Percentiles rank a stretch among this genome's conserved stretches.
These are phyloP conservation scores for Rapana venosa DNA, from an alignment of 2,888 invertebrate genomes.

Conservation along the genomic window DNA sequence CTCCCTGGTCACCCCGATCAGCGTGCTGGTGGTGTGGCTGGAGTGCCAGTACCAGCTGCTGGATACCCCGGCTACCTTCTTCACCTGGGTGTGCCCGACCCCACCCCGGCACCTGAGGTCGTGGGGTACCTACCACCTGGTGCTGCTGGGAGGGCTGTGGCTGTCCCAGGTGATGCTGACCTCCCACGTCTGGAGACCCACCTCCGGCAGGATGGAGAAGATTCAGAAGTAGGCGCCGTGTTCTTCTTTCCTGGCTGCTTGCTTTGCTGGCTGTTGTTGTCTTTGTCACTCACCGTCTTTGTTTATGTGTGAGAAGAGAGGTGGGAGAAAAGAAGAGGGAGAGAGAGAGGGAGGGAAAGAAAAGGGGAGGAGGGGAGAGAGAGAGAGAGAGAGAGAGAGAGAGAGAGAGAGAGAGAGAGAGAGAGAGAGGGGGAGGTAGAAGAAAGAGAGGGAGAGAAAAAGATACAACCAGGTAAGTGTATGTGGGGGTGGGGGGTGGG, in stretches of 20 bases:
- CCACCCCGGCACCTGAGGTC: not conserved
- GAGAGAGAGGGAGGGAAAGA: conserved; percentile 34
- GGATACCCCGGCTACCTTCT: conserved; percentile 54
- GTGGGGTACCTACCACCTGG: conserved; percentile 56
- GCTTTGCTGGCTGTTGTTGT: no score
- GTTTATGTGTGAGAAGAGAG: not conserved
- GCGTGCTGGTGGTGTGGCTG: conserved; percentile 62
- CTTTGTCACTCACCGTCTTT: no score
- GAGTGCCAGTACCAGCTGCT: conserved; percentile 59
- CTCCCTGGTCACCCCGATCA: conserved; percentile 76
- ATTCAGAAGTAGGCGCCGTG: conserved; percentile 63
- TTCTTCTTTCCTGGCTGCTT: not conserved
- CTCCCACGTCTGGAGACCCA: conserved; percentile 72
- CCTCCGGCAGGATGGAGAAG: conserved; percentile 69
- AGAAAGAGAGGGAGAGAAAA: not conserved
- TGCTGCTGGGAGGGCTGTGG: conserved; percentile 65
- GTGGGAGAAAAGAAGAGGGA: conserved; percentile 32
- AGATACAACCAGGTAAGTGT: no score
- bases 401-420: conserved; percentile 25
- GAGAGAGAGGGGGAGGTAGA: not conserved
- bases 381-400: conserved; percentile 20
- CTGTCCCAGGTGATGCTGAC: conserved; percentile 71
- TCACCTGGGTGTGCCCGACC: conserved; percentile 62
- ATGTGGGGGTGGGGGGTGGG: no score
- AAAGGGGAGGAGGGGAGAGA: conserved; percentile 16